These are phyloP conservation scores for Gadus chalcogrammus DNA, from an alignment of 2,113 vertebrate genomes.

Conservation along the genomic window DNA sequence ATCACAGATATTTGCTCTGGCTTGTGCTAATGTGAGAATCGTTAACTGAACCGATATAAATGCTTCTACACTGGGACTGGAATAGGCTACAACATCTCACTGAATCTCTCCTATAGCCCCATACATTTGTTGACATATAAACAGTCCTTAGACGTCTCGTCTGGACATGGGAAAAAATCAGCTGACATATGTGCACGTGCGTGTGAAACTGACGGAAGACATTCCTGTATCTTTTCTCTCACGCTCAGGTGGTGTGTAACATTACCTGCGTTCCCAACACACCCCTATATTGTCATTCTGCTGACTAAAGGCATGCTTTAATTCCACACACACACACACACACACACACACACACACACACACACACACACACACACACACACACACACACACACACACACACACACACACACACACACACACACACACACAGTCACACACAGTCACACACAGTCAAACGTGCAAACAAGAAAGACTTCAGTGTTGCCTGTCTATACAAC, in stretches of 20 bases:
- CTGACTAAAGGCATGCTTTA: slow-evolving; percentile 55
- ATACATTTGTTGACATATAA: not conserved
- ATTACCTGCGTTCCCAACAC: slow-evolving; percentile 54
- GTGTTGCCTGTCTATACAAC: slow-evolving; percentile 16
- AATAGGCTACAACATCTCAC: too few relatives aligned
- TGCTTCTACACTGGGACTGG: too few relatives aligned
- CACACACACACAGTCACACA: not conserved
- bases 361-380: slow-evolving; percentile 19
- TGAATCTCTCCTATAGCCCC: too few relatives aligned
- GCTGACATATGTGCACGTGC: not conserved
- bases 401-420: not conserved
- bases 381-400: not conserved
- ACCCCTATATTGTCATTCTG: slow-evolving; percentile 38
- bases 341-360: slow-evolving; percentile 11
- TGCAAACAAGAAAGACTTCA: not conserved
- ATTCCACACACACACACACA: slow-evolving; percentile 18
- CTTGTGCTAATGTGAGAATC: too few relatives aligned
- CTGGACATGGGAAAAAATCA: slow-evolving; percentile 45
- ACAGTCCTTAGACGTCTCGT: slow-evolving; percentile 7
- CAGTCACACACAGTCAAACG: not conserved
- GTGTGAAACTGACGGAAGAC: slow-evolving; percentile 7
- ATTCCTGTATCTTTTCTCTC: slow-evolving; percentile 48
- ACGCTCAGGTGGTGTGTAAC: slow-evolving; percentile 49
- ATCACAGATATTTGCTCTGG: too few relatives aligned
- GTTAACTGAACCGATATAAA: too few relatives aligned